A percentile compares a stretch with the other conserved stretches of the same genome.
phyloP scores from a whole-genome alignment of 2,888 invertebrate species.

The Andrena hattorfiana region DNA sequence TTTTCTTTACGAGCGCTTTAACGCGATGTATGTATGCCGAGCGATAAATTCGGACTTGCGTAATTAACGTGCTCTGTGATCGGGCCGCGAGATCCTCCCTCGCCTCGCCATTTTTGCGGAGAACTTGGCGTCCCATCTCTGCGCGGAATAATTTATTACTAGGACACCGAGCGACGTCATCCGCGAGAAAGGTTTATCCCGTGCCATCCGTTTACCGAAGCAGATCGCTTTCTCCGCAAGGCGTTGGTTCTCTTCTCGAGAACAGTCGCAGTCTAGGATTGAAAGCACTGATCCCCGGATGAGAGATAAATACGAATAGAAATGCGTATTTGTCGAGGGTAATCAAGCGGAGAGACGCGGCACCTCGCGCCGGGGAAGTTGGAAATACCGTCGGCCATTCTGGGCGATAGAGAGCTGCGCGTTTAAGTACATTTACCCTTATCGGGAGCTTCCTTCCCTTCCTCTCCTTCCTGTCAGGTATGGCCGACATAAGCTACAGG shows the following conservation, averaged over 20 bases:
- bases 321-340: background rate
- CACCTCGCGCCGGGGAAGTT: background rate
- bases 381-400: conserved; percentile 24
- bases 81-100: background rate
- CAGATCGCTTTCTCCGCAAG: too few species aligned
- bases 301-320: too few species aligned
- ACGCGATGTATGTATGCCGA: background rate
- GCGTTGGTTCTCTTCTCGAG: too few species aligned
- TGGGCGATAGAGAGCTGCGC: conserved; percentile 23
- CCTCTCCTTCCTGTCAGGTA: conserved; percentile 22
- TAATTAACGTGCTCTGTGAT: background rate
- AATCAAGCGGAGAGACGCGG: background rate
- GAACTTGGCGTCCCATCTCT: too few species aligned
- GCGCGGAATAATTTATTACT: too few species aligned
- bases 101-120: background rate
- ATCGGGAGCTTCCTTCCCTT: conserved; percentile 36
- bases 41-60: conserved; percentile 16
- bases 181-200: too few species aligned
- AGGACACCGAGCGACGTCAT: too few species aligned
- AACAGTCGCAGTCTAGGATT: too few species aligned
- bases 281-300: too few species aligned
- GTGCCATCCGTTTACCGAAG: too few species aligned
- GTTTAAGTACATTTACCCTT: conserved; percentile 50
- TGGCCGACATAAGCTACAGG: conserved; percentile 59
- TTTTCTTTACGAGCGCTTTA: conserved; percentile 1